Evolutionary conservation across 2,113 vertebrate species (phyloP), one percentile per base, ranked within the genome.

Genomic region (Silurus glanis): DNA sequence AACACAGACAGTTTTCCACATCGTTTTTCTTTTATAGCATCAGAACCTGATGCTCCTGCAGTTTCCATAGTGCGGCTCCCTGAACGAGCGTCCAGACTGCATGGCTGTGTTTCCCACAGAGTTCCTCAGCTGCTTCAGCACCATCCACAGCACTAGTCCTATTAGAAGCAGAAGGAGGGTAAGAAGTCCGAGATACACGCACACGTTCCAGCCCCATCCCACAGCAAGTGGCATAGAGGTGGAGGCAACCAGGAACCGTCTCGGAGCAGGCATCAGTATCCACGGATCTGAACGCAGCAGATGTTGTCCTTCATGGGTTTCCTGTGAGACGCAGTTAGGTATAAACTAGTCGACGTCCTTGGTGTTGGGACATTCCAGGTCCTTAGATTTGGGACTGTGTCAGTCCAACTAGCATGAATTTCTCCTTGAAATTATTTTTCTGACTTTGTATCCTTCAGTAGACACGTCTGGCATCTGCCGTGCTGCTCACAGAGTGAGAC

Each of bases 121-220:
- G 93, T 96, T 95, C 82, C 95, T 95, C 89, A 98, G 95, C 94
- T 98, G 97, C 88, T 94, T 95, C 87, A 97, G 93, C 80, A 99
- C 94, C 92, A 96, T 91, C 95, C 96, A 97, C 85, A 97, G 95
- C 69, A 98, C 94, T 2, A 98, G 94, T 89, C 95, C 89, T 85
- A 98, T 92, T 0, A 98, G 89, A 28, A 97, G 89, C n/a, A 97
- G 92, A 87, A 97, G 88, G 3, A 95, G 87, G 9, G 94, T 91
- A 90, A 96, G 96, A 25, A 96, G 94, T 72, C 95, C 96, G 90
- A 98, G 89, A 84, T 98, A 99, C 85, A 98, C 87, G 88, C 95
- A 93, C 88, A 99, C 69, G 92, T 97, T 97, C 94, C 95, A 95
- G 87, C 96, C 93, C 97, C 97, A 96, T 92, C 95, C 95, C 93